Percentiles rank a stretch among this genome's conserved stretches.
These are phyloP conservation scores for Sterrhoptilus dennistouni DNA, from an alignment of 2,113 vertebrate species.

Conservation along the genomic window DNA sequence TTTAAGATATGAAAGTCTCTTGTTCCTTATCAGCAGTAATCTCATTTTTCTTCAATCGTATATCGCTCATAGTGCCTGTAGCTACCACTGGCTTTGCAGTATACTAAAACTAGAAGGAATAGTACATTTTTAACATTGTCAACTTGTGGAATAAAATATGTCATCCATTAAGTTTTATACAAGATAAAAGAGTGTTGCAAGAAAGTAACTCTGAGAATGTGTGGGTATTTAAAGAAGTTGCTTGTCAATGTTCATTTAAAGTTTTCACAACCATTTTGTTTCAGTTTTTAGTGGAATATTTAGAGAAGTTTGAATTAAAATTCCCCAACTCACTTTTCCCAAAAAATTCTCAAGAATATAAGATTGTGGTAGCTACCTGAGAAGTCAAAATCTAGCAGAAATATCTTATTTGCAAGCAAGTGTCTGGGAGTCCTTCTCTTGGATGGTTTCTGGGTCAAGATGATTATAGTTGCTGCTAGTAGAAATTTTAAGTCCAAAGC, in stretches of 20 bases:
- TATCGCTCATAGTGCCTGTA: conserved; percentile 29
- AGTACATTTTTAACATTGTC: conserved; percentile 55
- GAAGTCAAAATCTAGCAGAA: neutral
- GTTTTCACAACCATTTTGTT: neutral
- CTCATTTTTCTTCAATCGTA: conserved; percentile 56
- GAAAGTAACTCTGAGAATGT: neutral
- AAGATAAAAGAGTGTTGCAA: conserved; percentile 6
- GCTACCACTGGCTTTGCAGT: conserved; percentile 41
- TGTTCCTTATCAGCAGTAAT: conserved; percentile 49
- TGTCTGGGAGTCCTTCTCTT: neutral
- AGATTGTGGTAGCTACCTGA: neutral
- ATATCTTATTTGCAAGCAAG: neutral
- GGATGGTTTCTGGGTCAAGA: neutral
- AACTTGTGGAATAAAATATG: conserved; percentile 49
- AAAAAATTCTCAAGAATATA: neutral
- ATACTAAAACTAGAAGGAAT: conserved; percentile 42
- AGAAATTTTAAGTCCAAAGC: neutral
- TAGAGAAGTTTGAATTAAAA: neutral
- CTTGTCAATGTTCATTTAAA: neutral
- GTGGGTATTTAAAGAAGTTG: conserved; percentile 13
- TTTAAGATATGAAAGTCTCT: conserved; percentile 51
- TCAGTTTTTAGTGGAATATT: neutral
- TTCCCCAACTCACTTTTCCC: neutral
- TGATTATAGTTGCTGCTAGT: neutral
- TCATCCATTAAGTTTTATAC: conserved; percentile 35